Percentiles rank a stretch among this genome's conserved stretches.
phyloP scores from a whole-genome alignment of 1,140 invertebrate species.

The Pseudomyrmex concolor region DNA sequence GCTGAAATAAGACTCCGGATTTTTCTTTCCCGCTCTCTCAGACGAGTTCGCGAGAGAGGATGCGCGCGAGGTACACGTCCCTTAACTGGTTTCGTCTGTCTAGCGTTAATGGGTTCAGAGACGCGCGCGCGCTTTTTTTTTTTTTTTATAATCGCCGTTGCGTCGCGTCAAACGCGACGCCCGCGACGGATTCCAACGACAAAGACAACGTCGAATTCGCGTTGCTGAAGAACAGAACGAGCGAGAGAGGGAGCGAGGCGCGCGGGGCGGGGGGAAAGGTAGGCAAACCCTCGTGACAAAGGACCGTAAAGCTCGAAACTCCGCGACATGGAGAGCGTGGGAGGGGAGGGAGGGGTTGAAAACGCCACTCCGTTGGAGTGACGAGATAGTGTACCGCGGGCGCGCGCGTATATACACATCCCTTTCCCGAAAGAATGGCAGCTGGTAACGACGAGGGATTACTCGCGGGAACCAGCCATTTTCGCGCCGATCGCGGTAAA shows the following conservation, averaged over 20 bases:
- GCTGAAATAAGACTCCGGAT: too few relatives aligned
- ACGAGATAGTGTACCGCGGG: constrained; percentile 34
- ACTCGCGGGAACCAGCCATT: constrained; percentile 13
- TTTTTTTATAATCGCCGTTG: constrained; percentile 27
- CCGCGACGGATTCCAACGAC: constrained; percentile 12
- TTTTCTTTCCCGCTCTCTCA: too few relatives aligned
- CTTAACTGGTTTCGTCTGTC: constrained; percentile 29
- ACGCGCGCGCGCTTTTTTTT: background rate
- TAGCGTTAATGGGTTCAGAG: constrained; percentile 32
- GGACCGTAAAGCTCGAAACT: constrained; percentile 53
- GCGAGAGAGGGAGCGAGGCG: too few relatives aligned
- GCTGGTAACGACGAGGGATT: constrained; percentile 39
- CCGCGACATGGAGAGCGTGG: background rate
- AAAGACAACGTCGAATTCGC: constrained; percentile 55
- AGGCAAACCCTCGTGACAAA: constrained; percentile 34
- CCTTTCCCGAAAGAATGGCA: constrained; percentile 10
- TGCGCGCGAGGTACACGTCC: too few relatives aligned
- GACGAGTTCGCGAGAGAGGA: too few relatives aligned
- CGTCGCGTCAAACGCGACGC: constrained; percentile 20
- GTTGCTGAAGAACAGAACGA: background rate
- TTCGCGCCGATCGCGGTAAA: constrained; percentile 4
- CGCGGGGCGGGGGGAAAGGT: background rate
- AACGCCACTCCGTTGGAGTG: constrained; percentile 11
- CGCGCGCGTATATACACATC: too few relatives aligned
- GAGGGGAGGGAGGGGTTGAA: background rate